Conservation (phyloP, 2,888 invertebrate species). For the Nymphalis urticae region DNA sequence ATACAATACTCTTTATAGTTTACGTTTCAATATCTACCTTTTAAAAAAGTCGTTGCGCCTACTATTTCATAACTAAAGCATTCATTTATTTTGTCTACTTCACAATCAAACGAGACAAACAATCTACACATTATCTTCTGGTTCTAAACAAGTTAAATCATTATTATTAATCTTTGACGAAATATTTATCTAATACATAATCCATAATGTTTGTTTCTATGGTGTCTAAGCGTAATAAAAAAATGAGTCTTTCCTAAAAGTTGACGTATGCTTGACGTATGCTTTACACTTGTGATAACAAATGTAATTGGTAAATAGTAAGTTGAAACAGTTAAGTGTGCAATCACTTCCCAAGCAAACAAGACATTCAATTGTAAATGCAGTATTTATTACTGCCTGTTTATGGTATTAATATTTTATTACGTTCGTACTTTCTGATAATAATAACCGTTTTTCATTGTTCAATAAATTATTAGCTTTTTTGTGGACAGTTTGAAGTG, state of each 20-base stretch:
- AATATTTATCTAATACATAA: background rate
- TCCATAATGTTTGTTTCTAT: background rate
- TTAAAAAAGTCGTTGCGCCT: background rate
- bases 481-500: background rate
- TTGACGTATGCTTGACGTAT: background rate
- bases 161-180: background rate
- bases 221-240: background rate
- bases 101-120: background rate
- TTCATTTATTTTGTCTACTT: background rate
- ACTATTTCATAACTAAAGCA: background rate
- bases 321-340: background rate
- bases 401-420: background rate
- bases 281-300: too few species aligned
- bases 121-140: background rate
- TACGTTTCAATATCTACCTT: background rate
- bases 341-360: background rate
- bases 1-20: background rate
- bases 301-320: background rate
- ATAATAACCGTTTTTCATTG: constrained; percentile 1
- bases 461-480: background rate
- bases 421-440: background rate
- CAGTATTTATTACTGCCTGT: background rate
- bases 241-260: background rate
- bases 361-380: background rate
- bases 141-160: background rate